Conservation (phyloP, 2,888 invertebrate genomes). For the Ceramica pisi region DNA sequence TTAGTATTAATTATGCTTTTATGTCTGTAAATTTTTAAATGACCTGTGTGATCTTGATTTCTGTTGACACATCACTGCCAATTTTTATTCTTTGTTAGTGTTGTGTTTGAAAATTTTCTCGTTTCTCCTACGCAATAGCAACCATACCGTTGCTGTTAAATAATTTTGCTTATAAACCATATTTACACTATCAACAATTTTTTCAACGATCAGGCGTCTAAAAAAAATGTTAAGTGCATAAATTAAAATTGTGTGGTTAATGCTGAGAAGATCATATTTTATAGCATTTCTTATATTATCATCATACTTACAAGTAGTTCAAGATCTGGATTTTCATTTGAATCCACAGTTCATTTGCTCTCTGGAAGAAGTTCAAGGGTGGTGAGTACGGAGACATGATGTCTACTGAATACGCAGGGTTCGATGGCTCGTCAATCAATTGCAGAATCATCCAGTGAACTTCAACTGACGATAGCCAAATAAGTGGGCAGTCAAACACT, state of each 20-base stretch:
- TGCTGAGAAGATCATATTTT: not conserved
- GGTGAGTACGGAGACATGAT: constrained; percentile 60
- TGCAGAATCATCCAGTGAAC: constrained; percentile 73
- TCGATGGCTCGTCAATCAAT: constrained; percentile 74
- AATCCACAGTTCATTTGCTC: constrained; percentile 70
- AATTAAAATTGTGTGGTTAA: not conserved
- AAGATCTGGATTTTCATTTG: constrained; percentile 43
- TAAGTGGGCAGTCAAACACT: constrained; percentile 73
- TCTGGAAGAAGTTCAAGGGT: constrained; percentile 76
- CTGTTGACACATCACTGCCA: too few species aligned
- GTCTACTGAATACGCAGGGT: constrained; percentile 76
- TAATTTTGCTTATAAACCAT: too few species aligned
- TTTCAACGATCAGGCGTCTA: too few species aligned
- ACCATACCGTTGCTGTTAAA: too few species aligned
- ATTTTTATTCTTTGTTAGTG: too few species aligned
- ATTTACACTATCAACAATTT: too few species aligned
- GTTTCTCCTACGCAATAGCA: too few species aligned
- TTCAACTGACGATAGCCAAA: constrained; percentile 76
- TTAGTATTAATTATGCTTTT: not conserved
- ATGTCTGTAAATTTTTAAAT: not conserved
- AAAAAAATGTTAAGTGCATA: too few species aligned
- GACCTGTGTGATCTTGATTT: too few species aligned
- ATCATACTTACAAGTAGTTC: constrained; percentile 62
- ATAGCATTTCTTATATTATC: too few species aligned
- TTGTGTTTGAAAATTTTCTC: too few species aligned